Evolutionary conservation across 2,113 vertebrate genomes (phyloP), one percentile per base, ranked within the genome.

Genomic region (Toxotes chatareus): DNA sequence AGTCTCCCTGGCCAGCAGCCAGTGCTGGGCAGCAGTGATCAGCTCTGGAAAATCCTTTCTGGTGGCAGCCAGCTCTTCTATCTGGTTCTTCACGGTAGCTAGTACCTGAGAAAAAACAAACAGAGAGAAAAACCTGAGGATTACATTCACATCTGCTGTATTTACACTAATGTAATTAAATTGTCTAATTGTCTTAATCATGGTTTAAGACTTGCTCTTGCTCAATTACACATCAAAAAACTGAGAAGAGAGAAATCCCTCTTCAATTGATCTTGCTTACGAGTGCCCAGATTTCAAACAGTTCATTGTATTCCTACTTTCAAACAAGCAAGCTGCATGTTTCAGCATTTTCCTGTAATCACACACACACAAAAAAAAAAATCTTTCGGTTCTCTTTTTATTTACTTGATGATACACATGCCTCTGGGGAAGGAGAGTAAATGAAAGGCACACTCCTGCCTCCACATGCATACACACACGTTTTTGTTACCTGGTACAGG

Each of bases 31-130:
- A 34, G 97, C 95, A 49, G 96, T 93, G 49, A 99, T 96, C 86
- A 97, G 93, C 68, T 94, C 93, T 0, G 96, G 92, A 62, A 98
- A 99, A 89, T 99, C 97, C 87, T 95, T 96, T 90, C 96, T 96
- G 65, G 89, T 36, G 0, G 94, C 94, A 40, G 96, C 95, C 89
- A 96, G 94, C 84, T 96, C 93, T 55, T 99, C 98, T 7, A 99
- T 99, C 94, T 98, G 97, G 91, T 97, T 97, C 93, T 98, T 99
- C 88, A 99, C 94, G 57, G 95, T 98, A 56, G 98, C 97, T 14
- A 99, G 95, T 61, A 99, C 98, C 98, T 99, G 91, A 11, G 55
- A 31, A 17, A 46, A 36, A 1, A 34, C 27, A 34, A 61, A 23
- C n/a, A 55, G n/a, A 66, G 4, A 46, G 32, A 61, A 61, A 1